phyloP scores from a whole-genome alignment of 2,888 invertebrate species.

The Drosophila meridiana region DNA sequence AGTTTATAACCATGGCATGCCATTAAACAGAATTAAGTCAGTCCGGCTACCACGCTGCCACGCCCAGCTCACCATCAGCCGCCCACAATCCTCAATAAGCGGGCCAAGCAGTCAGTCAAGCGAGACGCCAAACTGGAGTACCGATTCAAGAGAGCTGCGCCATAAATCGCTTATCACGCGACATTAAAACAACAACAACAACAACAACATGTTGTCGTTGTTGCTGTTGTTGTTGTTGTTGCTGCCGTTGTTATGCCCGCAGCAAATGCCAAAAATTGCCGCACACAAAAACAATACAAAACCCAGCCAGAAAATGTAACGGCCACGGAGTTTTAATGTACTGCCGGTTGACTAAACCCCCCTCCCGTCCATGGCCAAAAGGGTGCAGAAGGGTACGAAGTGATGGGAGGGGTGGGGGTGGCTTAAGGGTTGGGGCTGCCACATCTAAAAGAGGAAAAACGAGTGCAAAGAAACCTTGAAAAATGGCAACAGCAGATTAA shows the following conservation, averaged over 20 bases:
- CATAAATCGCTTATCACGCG: constrained; percentile 81
- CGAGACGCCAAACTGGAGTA: constrained; percentile 71
- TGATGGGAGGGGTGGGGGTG: background rate
- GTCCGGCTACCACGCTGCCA: constrained; percentile 29
- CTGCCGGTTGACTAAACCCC: constrained; percentile 51
- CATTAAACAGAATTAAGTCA: constrained; percentile 78
- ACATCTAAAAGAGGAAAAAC: constrained; percentile 16
- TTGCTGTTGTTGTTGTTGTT: constrained; percentile 35
- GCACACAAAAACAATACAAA: constrained; percentile 77
- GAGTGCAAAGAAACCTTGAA: constrained; percentile 60
- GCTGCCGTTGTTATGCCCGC: constrained; percentile 61
- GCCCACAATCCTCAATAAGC: constrained; percentile 26
- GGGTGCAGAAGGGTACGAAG: background rate
- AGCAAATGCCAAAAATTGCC: constrained; percentile 79
- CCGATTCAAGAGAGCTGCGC: constrained; percentile 74
- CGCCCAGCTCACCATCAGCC: constrained; percentile 5
- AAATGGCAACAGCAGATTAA: constrained; percentile 78
- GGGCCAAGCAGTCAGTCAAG: constrained; percentile 65
- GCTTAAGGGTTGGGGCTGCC: background rate
- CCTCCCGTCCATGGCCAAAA: background rate
- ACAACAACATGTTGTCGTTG: constrained; percentile 37
- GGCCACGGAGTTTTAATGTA: constrained; percentile 78
- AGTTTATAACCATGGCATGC: constrained; percentile 78
- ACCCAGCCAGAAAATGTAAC: constrained; percentile 67
- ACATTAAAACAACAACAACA: constrained; percentile 74